Evolutionary conservation across 2,113 vertebrate species (phyloP), one percentile per base, ranked within the genome.

Genomic region (Calcarius ornatus): DNA sequence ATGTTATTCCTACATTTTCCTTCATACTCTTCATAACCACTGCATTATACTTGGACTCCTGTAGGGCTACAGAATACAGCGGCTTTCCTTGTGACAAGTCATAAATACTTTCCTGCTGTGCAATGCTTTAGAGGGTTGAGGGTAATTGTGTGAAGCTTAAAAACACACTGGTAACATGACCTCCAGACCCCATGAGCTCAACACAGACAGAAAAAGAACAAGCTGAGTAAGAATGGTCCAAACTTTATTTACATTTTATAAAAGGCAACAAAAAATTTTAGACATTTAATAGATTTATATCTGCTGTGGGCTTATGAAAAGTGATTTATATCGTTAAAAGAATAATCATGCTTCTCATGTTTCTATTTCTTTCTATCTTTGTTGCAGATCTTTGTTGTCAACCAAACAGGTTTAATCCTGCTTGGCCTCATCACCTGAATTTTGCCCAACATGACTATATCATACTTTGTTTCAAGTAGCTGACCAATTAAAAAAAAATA

Each of bases 121-220:
- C 77, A 94, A 6, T 79, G 85, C 91, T 97, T 98, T 96, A 87
- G 81, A 68, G 82, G 86, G 64, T 96, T 96, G 96, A 96, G 95
- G 89, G 96, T 97, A 98, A 98, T 97, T 97, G 97, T 96, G 85
- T 95, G 92, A 94, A 97, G 96, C 92, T 98, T 97, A 97, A 97
- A 97, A 97, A 97, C 96, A 94, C 91, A 96, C 95, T 95, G 86
- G 71, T 96, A 95, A 89, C 90, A 88, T 97, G 96, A 97, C 97
- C 97, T 78, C 84, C 48, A 80, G 88, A 83, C 66, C 94, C 60
- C 81, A 25, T 60, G 84, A 97, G 91, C 65, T 92, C 86, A 90
- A 94, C 71, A 92, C 38, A 87, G 78, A 96, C 88, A 93, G 77
- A 83, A 94, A 86, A 82, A 86, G 35, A 96, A 85, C 83, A 94